These are phyloP conservation scores for Amphiprion ocellaris DNA, from an alignment of 2,113 vertebrate species.

Conservation along the genomic window DNA sequence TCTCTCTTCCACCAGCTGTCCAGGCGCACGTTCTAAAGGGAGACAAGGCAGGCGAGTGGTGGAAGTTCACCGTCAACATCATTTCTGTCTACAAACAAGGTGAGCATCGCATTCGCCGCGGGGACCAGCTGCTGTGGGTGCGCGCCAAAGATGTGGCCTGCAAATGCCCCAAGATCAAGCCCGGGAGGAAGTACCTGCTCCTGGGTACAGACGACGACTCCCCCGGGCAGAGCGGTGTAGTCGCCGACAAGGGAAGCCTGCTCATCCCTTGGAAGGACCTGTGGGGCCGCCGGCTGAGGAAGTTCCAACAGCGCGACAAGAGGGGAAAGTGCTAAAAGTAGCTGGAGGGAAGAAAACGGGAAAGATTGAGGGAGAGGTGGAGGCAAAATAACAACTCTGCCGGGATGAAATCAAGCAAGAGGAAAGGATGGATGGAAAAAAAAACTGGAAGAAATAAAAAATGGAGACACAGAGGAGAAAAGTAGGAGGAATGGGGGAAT, in stretches of 20 bases:
- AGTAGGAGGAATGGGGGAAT: slow-evolving; percentile 43
- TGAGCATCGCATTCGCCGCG: slow-evolving; percentile 93
- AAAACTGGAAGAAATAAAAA: slow-evolving; percentile 68
- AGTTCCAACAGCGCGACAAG: slow-evolving; percentile 99
- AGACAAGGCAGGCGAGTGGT: slow-evolving; percentile 96
- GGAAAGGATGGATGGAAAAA: slow-evolving; percentile 44
- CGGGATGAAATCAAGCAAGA: slow-evolving; percentile 46
- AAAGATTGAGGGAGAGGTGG: slow-evolving; percentile 14
- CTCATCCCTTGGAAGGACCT: slow-evolving; percentile 99
- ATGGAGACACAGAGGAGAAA: slow-evolving; percentile 59
- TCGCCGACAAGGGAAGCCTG: slow-evolving; percentile 97
- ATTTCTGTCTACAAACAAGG: slow-evolving; percentile 99
- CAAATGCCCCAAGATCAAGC: slow-evolving; percentile 97
- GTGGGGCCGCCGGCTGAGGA: slow-evolving; percentile 96
- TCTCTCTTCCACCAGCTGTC: slow-evolving; percentile 85
- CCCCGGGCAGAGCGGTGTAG: slow-evolving; percentile 96
- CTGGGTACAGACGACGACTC: slow-evolving; percentile 93
- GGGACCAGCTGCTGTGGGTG: slow-evolving; percentile 98
- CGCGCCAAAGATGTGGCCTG: slow-evolving; percentile 96
- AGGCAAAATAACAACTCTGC: slow-evolving; percentile 16
- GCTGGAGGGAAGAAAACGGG: slow-evolving; percentile 60
- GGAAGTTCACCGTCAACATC: slow-evolving; percentile 99
- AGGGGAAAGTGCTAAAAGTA: slow-evolving; percentile 97
- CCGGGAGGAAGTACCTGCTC: slow-evolving; percentile 96
- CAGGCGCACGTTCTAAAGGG: slow-evolving; percentile 97